Evolutionary conservation across 2,888 invertebrate species (phyloP), one percentile per base, ranked within the genome.

Genomic region (Acanthosepion pharaonis): DNA sequence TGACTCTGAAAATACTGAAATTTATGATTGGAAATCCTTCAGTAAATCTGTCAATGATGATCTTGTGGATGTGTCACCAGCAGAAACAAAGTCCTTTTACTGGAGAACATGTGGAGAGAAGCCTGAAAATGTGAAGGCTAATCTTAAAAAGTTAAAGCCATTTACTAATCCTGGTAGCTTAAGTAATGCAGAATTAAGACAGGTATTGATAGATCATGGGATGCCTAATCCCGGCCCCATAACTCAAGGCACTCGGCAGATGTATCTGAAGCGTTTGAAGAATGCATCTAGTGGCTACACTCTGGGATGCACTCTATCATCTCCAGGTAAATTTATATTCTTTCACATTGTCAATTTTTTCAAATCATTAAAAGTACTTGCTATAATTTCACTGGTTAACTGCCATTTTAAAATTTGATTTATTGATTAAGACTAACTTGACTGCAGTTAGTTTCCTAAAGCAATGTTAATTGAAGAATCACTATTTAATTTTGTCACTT

Each of bases 141-240:
- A 78, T 78, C 11, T 33, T 3, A 78, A 78, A n/a, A 78, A 78
- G n/a, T n/a, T 33, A 9, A 78, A 78, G n/a, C 78, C 78, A n/a
- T 11, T 78, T 78, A 78, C 78, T n/a, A 11, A 8, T 78, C 78
- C 28, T 33, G 78, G 78, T 78, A 15, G 78, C n/a, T n/a, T 78
- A 78, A 94, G 64, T 48, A 20, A 53, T 49, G 91, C 91, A 25
- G 25, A 42, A 28, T 64, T 42, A 28, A 59, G 94, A 49, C 64
- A 48, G 23, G 95, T 95, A 94, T 95, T 97, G 91, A 92, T 95
- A 94, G 97, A 97, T 18, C 97, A 98, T 42, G 99, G 99, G 3
- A 64, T 94, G 59, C 25, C 94, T 55, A 20, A 97, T 23, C 98
- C 98, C 0, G 99, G 99, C 0, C 99, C 99, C 5, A 98, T 99